phyloP scores from a whole-genome alignment of 2,797 vertebrate genomes.

The Chloroceryle amazona region DNA sequence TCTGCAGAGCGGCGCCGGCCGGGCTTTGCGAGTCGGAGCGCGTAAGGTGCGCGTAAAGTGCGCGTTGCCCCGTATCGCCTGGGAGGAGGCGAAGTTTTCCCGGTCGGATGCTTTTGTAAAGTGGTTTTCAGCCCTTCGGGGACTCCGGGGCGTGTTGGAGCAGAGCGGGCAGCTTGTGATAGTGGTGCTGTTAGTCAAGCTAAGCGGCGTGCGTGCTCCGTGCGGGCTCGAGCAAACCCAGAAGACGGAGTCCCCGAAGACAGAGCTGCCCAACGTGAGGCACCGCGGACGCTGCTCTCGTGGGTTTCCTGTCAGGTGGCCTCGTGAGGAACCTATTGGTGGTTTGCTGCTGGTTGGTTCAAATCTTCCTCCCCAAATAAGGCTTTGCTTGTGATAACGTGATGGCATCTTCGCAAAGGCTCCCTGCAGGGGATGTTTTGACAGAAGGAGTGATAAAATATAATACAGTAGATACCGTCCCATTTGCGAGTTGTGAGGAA shows the following conservation, averaged over 20 bases:
- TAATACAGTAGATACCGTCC: background rate
- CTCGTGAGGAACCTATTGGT: background rate
- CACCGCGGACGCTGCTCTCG: background rate
- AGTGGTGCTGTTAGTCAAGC: too few relatives aligned
- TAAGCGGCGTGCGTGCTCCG: too few relatives aligned
- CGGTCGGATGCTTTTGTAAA: background rate
- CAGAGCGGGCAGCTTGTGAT: background rate
- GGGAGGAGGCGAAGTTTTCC: background rate
- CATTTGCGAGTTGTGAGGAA: constrained; percentile 33
- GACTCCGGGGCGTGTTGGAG: background rate
- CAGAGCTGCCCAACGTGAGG: background rate
- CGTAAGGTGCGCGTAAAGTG: accelerated
- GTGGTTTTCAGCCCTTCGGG: background rate
- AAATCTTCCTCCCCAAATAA: background rate
- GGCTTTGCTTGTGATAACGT: constrained; percentile 6
- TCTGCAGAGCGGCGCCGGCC: accelerated
- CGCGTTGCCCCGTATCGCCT: accelerated
- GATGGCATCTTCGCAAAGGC: constrained; percentile 40
- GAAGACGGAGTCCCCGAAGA: background rate
- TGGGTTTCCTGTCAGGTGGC: background rate
- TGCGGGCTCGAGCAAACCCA: background rate
- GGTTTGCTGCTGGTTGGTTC: constrained; percentile 20
- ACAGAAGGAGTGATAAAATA: constrained; percentile 69
- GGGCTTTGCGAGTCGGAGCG: accelerated
- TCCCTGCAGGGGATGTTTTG: constrained; percentile 73